Percentiles rank a stretch among this genome's conserved stretches.
Conservation (phyloP, 2,113 vertebrate species). For the Oreamnos americanus region DNA sequence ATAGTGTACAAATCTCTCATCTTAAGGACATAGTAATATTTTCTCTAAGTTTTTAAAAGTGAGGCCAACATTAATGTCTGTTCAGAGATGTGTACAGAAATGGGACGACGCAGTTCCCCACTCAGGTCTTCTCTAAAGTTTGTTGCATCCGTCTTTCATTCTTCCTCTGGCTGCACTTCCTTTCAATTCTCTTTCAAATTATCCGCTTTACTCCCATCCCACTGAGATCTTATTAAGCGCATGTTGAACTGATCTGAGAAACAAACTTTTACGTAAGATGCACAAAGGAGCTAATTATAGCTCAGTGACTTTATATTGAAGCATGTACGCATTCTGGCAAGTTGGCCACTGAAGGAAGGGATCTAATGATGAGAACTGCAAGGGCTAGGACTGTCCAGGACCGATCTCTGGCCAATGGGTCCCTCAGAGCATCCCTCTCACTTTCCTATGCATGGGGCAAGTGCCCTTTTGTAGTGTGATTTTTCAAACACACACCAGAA, state of each 20-base stretch:
- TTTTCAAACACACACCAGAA: neutral
- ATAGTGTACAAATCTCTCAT: neutral
- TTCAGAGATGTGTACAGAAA: neutral
- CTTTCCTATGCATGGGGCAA: neutral
- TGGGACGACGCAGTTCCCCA: rapidly evolving
- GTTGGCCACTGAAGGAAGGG: neutral
- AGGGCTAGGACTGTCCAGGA: neutral
- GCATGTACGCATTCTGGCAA: neutral
- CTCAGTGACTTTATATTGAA: neutral
- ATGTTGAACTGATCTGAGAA: neutral
- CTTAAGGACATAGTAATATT: neutral
- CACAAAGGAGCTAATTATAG: neutral
- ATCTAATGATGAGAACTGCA: neutral
- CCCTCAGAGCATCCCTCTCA: neutral
- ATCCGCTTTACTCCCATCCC: neutral
- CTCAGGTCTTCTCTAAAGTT: neutral
- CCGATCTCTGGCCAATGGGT: neutral
- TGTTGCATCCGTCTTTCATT: neutral
- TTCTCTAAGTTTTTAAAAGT: neutral
- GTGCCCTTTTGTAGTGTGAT: neutral
- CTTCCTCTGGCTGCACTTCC: neutral
- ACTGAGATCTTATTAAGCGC: constrained; percentile 4
- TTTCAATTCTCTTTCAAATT: neutral
- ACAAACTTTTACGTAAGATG: neutral
- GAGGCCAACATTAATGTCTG: neutral